phyloP scores from a whole-genome alignment of 2,113 vertebrate species.

The Macquaria ambigua region DNA sequence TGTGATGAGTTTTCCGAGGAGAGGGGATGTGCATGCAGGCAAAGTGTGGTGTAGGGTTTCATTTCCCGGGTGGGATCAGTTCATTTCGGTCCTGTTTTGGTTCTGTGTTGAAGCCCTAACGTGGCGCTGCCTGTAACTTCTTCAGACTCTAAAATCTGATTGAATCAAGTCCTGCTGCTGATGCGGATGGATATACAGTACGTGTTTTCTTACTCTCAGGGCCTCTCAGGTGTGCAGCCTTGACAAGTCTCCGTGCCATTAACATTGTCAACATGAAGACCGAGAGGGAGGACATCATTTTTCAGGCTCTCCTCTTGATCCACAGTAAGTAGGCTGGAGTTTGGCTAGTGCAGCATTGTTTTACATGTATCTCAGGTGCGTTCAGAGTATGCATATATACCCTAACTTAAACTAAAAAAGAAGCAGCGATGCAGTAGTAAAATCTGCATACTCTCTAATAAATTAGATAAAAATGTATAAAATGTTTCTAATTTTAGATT shows the following conservation, averaged over 20 bases:
- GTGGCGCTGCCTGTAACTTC: conserved; percentile 14
- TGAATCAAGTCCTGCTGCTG: conserved; percentile 7
- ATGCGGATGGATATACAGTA: conserved; percentile 6
- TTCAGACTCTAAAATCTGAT: conserved; percentile 17
- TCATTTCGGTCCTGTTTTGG: conserved; percentile 41
- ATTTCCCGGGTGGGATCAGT: conserved; percentile 55
- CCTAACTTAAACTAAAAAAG: too few species aligned
- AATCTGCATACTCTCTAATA: neutral
- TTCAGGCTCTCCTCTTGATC: conserved; percentile 62
- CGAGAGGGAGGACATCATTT: conserved; percentile 33
- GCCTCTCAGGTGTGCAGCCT: conserved; percentile 12
- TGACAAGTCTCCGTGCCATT: neutral
- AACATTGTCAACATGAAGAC: conserved; percentile 49
- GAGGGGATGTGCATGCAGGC: conserved; percentile 6
- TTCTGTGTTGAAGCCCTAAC: conserved; percentile 28
- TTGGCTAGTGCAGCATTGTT: neutral
- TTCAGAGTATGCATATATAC: neutral
- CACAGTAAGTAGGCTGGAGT: conserved; percentile 68
- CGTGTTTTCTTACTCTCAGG: neutral
- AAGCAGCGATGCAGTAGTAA: too few species aligned
- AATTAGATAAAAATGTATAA: neutral
- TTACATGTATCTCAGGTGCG: neutral
- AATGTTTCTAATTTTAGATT: neutral
- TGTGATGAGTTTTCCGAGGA: neutral
- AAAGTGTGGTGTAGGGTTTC: conserved; percentile 66